A percentile compares a stretch with the other conserved stretches of the same genome.
Conservation (phyloP, 2,797 vertebrate species). For the Urocyon cinereoargenteus region DNA sequence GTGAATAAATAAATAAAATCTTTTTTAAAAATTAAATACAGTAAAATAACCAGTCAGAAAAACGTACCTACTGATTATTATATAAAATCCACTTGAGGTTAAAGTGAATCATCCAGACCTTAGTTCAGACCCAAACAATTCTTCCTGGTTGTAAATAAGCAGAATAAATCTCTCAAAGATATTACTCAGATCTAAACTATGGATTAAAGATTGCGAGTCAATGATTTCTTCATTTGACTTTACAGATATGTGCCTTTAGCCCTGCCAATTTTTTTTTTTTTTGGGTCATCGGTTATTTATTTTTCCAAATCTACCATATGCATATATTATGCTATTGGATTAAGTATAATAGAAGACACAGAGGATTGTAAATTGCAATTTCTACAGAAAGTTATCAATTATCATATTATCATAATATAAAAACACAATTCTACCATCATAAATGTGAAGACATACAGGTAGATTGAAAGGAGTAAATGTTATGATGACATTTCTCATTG, state of each 20-base stretch:
- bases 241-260: background rate
- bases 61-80: background rate
- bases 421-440: background rate
- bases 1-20: no score
- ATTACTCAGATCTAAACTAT: background rate
- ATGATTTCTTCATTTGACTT: background rate
- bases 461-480: background rate
- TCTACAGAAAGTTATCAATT: background rate
- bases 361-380: background rate
- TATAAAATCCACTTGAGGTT: background rate
- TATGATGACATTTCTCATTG: background rate
- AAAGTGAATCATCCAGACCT: background rate
- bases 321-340: background rate
- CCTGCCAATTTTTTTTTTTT: background rate
- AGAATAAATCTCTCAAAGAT: background rate
- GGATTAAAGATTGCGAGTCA: background rate
- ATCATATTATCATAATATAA: background rate
- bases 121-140: background rate
- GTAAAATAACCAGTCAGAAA: slow-evolving; percentile 22
- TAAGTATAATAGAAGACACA: background rate
- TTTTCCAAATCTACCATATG: background rate
- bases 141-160: background rate
- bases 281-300: background rate
- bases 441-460: background rate
- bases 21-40: background rate